Base-by-base conservation (phyloP, 2,797 vertebrate genomes). In the Dryobates pubescens region DNA sequence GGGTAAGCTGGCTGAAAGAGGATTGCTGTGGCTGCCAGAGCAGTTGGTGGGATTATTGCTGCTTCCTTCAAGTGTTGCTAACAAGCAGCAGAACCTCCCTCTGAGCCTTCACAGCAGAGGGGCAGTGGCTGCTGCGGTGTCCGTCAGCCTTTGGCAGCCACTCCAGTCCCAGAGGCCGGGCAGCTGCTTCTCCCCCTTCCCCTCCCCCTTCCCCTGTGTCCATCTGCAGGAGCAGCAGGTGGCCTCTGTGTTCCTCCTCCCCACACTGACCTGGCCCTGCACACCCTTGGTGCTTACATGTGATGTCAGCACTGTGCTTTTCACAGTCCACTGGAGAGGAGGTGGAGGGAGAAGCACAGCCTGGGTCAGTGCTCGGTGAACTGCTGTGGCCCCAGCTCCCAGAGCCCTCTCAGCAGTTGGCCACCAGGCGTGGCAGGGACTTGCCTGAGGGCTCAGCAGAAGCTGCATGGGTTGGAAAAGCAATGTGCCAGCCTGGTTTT, bases 1-100 rank as follows among this genome's bases (percentile, higher is more conserved):
- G 65, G 59, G 65, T 94, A 87, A 85, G 70, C 82, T 92, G 79
- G 13, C 58, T 92, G 4, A 83, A 72, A 62, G 89, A 80, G 80
- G 84, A 81, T 88, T 81, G 58, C 77, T 78, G 89, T 71, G 71
- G 79, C 49, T 2, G 58, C 82, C 80, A 71, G 76, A 63, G 75
- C 26, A 69, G 4, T 49, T 82, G 58, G 61, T 86, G 49, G 84
- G 73, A 94, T 95, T 94, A 89, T 67, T 74, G 51, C 71, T 3
- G 13, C 59, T 79, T 45, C 81, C 73, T 88, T 90, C 57, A 10
- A 30, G 61, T 32, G 88, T 82, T 63, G 2, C 61, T 67, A 41
- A 78, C 78, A 72, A 8, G 56, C 61, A 88, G 74, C 63, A 79
- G 61, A 67, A 63, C 27, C 67, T 30, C 36, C 13, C 62, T 36